Evolutionary conservation across 2,797 vertebrate species (phyloP).

Genomic region (Eulemur rubriventer): DNA sequence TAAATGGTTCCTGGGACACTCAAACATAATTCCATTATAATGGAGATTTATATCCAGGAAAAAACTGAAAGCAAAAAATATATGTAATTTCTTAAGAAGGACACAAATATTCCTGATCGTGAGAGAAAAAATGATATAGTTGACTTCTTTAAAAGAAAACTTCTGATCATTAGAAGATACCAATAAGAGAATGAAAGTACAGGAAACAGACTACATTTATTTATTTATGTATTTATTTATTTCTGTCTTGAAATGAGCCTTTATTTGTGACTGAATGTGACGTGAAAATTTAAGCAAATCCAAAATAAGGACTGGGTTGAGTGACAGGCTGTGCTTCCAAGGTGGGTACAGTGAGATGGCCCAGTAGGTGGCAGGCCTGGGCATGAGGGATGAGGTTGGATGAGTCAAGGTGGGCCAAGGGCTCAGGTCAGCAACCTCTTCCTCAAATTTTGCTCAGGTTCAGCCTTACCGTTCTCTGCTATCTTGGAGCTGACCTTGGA

Average conservation of each 20-base stretch:
- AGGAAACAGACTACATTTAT: neutral
- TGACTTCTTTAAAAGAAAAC: neutral
- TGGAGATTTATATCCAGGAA: neutral
- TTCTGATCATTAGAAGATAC: neutral
- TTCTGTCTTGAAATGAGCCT: neutral
- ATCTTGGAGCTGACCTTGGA: neutral
- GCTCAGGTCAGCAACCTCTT: neutral
- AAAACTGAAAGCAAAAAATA: neutral
- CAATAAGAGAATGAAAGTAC: neutral
- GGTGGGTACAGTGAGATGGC: neutral
- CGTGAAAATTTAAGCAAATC: neutral
- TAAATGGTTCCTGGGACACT: neutral
- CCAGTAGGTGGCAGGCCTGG: neutral
- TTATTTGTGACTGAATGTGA: neutral
- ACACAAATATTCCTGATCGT: neutral
- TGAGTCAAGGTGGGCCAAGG: no score
- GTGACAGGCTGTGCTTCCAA: neutral
- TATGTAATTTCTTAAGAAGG: neutral
- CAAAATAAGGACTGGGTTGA: neutral
- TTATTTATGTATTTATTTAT: neutral
- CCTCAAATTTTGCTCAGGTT: neutral
- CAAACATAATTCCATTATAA: neutral
- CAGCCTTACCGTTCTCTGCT: neutral
- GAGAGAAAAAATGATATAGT: neutral
- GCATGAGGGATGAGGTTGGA: neutral